Conservation (phyloP, 2,888 invertebrate species). For the Aplocera efformata region DNA sequence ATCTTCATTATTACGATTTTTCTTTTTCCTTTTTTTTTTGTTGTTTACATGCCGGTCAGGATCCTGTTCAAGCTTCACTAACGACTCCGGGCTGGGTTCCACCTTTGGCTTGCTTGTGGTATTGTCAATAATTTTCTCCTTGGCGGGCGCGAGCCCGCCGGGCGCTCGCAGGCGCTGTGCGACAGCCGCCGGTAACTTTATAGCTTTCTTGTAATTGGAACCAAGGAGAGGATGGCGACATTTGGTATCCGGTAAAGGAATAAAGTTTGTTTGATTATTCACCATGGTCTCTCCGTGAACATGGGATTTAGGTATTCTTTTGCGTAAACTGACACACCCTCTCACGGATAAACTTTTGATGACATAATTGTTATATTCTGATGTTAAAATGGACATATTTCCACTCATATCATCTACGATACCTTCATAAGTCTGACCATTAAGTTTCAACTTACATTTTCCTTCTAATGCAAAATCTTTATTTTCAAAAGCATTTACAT, state of each 20-base stretch:
- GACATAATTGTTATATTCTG: slow-evolving; percentile 29
- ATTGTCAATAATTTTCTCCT: neutral
- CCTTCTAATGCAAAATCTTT: slow-evolving; percentile 40
- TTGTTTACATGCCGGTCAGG: neutral
- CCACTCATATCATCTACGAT: slow-evolving; percentile 31
- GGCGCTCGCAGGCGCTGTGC: slow-evolving; percentile 35
- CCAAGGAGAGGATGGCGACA: slow-evolving; percentile 67
- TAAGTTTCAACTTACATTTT: slow-evolving; percentile 58
- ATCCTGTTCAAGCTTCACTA: neutral
- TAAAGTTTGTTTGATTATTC: slow-evolving; percentile 48
- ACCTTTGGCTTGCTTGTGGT: neutral
- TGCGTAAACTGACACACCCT: slow-evolving; percentile 47
- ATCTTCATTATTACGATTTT: slow-evolving; percentile 3
- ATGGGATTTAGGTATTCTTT: slow-evolving; percentile 58
- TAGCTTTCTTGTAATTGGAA: slow-evolving; percentile 51
- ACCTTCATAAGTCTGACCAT: slow-evolving; percentile 52
- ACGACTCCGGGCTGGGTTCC: neutral
- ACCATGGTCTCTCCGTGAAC: slow-evolving; percentile 41
- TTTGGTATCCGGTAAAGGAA: slow-evolving; percentile 63
- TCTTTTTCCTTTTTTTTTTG: slow-evolving; percentile 15
- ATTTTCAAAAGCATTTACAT: slow-evolving; percentile 39
- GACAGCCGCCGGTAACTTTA: slow-evolving; percentile 46
- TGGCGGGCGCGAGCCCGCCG: neutral
- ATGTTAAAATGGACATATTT: slow-evolving; percentile 36
- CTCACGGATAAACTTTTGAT: slow-evolving; percentile 40